Evolutionary conservation across 2,888 invertebrate genomes (phyloP).

Genomic region (Hyalella azteca): DNA sequence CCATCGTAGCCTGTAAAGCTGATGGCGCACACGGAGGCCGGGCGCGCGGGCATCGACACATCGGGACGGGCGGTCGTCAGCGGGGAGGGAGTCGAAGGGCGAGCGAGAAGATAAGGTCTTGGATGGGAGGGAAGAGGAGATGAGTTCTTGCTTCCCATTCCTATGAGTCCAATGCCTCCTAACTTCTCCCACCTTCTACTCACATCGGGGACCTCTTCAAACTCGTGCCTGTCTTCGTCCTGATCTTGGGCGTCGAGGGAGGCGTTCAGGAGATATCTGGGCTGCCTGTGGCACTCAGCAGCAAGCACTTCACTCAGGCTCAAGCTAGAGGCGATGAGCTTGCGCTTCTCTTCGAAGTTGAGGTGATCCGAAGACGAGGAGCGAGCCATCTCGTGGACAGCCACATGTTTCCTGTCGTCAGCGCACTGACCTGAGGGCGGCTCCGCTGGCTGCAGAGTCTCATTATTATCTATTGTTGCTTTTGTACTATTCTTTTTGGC

Average conservation of each 20-base stretch:
- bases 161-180: conserved; percentile 14
- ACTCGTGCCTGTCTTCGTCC: not conserved
- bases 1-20: not conserved
- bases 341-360: conserved; percentile 56
- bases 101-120: not conserved
- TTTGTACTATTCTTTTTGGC: conserved; percentile 37
- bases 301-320: conserved; percentile 50
- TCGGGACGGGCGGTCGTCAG: not conserved
- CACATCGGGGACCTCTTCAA: not conserved
- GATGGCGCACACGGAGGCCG: conserved; percentile 18
- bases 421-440: too few relatives aligned
- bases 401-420: not conserved
- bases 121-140: not conserved
- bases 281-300: conserved; percentile 44
- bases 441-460: too few relatives aligned
- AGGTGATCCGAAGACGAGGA: conserved; percentile 54
- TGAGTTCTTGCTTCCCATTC: conserved; percentile 10
- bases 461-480: not conserved
- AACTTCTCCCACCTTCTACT: conserved; percentile 16
- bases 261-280: not conserved
- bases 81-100: not conserved
- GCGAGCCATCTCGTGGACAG: conserved; percentile 39
- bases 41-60: not conserved
- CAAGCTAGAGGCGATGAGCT: conserved; percentile 54
- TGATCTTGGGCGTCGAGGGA: not conserved